phyloP scores from a whole-genome alignment of 2,888 invertebrate genomes.

The Pandemis cinnamomeana region DNA sequence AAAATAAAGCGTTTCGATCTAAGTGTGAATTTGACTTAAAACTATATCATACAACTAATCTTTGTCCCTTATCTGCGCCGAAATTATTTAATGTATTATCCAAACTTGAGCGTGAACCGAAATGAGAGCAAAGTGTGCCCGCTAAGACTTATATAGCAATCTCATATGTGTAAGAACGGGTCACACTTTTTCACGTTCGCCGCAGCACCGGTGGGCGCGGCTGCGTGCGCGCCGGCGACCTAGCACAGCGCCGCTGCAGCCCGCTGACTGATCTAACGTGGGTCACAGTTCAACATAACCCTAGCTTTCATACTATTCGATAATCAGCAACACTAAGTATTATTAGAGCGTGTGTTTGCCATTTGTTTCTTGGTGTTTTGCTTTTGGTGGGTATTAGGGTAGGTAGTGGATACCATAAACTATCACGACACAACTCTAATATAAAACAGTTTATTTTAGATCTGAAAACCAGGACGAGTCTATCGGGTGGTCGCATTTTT shows the following conservation, averaged over 20 bases:
- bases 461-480: no score
- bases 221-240: conserved; percentile 45
- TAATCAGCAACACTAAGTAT: conserved; percentile 10
- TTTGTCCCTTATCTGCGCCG: conserved; percentile 41
- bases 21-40: conserved; percentile 39
- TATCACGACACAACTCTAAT: no score
- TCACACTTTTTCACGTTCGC: conserved; percentile 82
- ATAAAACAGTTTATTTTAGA: no score
- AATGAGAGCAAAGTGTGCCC: conserved; percentile 81
- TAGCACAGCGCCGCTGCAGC: conserved; percentile 30
- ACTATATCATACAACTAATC: conserved; percentile 32
- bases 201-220: conserved; percentile 73
- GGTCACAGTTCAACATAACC: conserved; percentile 38
- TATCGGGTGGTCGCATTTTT: no score
- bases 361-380: conserved; percentile 18
- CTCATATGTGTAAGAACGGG: conserved; percentile 84
- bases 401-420: background rate
- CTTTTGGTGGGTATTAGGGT: background rate
- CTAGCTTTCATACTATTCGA: conserved; percentile 22
- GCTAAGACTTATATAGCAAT: conserved; percentile 81
- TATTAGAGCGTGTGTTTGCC: conserved; percentile 14
- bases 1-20: conserved; percentile 36
- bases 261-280: conserved; percentile 3
- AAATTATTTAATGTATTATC: conserved; percentile 72
- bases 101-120: conserved; percentile 78